phyloP scores from a whole-genome alignment of 2,113 vertebrate genomes.

The Cephalopholis sonnerati region DNA sequence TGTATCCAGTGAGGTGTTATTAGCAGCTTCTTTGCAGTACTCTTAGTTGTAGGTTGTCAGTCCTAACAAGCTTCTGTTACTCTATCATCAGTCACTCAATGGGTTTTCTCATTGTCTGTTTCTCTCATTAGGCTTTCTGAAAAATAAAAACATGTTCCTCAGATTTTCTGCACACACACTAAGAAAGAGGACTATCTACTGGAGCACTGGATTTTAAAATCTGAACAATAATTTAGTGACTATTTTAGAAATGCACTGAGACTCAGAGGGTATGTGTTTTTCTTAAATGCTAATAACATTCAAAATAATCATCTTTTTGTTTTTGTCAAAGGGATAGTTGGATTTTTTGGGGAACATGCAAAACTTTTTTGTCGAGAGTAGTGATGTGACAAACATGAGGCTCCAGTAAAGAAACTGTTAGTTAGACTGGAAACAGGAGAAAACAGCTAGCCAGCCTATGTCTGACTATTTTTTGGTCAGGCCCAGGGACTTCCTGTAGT shows the following conservation, averaged over 20 bases:
- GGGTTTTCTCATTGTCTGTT: neutral
- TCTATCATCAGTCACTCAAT: neutral
- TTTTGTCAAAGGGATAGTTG: slow-evolving; percentile 10
- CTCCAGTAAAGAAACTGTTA: too few species aligned
- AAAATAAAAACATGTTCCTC: neutral
- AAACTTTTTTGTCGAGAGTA: too few species aligned
- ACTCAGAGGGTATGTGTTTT: neutral
- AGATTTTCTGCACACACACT: neutral
- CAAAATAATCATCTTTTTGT: neutral
- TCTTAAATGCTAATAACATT: neutral
- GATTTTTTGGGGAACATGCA: neutral
- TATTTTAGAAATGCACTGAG: neutral
- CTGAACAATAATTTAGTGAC: neutral
- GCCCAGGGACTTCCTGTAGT: too few species aligned
- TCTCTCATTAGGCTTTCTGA: neutral
- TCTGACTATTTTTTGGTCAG: too few species aligned
- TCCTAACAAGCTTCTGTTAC: neutral
- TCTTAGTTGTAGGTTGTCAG: neutral
- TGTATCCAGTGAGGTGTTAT: neutral
- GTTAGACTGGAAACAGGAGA: too few species aligned
- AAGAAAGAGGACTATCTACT: neutral
- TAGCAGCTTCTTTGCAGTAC: neutral
- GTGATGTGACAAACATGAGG: too few species aligned
- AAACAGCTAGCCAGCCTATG: too few species aligned
- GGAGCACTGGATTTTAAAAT: neutral